Percentiles rank a stretch among this genome's conserved stretches.
Evolutionary conservation across 2,797 vertebrate genomes (phyloP).

Genomic region (Molossus alvarezi): DNA sequence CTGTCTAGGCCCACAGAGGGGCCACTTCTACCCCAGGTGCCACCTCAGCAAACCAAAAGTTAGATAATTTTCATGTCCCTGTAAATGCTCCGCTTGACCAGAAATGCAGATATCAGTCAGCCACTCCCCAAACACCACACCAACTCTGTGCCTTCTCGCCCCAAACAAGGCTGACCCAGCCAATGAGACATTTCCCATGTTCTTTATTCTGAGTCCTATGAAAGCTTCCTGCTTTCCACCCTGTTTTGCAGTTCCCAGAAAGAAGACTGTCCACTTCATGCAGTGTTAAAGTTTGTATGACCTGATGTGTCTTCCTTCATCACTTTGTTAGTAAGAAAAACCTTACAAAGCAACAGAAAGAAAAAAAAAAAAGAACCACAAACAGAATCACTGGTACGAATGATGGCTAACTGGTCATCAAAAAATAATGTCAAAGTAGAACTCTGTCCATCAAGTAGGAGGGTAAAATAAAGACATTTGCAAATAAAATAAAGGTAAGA

Average conservation of each 20-base stretch:
- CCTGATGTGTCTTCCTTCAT: neutral
- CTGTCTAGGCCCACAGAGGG: neutral
- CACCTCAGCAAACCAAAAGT: neutral
- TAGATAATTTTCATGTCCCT: neutral
- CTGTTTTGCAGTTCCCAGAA: neutral
- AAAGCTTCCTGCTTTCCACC: neutral
- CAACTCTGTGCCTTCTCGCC: neutral
- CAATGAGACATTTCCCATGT: neutral
- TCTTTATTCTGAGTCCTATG: neutral
- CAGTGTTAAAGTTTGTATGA: neutral
- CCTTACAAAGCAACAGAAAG: neutral
- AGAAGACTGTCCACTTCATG: neutral
- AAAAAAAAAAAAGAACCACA: neutral
- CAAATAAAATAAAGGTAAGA: neutral
- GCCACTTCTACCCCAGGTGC: neutral
- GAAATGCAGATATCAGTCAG: neutral
- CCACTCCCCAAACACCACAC: neutral
- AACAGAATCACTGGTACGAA: neutral
- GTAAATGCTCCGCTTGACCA: neutral
- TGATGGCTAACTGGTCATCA: neutral
- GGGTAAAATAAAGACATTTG: neutral
- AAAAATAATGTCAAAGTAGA: neutral
- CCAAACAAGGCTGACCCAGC: too few species aligned
- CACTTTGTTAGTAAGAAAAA: neutral
- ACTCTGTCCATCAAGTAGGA: neutral